Percentiles rank a stretch among this genome's conserved stretches.
Conservation (phyloP, 2,113 vertebrate species). For the zebrafish (Danio rerio) region DNA sequence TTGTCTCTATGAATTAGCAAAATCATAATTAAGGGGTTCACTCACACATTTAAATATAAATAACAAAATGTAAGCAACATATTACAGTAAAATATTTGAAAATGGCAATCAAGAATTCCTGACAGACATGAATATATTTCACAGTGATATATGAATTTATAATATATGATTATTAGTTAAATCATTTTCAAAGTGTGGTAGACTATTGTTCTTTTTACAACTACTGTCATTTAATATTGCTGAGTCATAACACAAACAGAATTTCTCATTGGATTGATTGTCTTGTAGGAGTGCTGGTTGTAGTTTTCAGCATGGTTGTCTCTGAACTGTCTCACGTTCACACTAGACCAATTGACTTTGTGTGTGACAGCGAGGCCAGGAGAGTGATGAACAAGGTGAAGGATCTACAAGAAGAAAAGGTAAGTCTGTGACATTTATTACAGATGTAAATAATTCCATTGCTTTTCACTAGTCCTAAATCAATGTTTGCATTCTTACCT, state of each 20-base stretch:
- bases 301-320: conserved; percentile 69
- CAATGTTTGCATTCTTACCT: background rate
- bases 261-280: conserved; percentile 8
- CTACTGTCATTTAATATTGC: background rate
- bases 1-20: no score
- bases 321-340: conserved; percentile 64
- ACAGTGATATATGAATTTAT: background rate
- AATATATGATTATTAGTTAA: background rate
- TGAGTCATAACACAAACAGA: background rate
- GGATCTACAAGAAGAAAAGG: conserved; percentile 64
- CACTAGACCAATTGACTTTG: conserved; percentile 68
- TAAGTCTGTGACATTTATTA: conserved; percentile 53
- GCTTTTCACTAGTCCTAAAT: background rate
- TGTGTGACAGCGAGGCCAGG: conserved; percentile 67
- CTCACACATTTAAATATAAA: no score
- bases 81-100: no score
- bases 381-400: conserved; percentile 67
- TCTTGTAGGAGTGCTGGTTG: conserved; percentile 61
- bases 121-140: background rate
- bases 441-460: conserved; percentile 7
- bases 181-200: background rate
- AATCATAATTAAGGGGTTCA: no score
- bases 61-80: no score
- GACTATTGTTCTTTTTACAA: background rate
- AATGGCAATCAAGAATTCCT: background rate